Conservation (phyloP, 2,113 vertebrate genomes). For the Hiodon alosoides region DNA sequence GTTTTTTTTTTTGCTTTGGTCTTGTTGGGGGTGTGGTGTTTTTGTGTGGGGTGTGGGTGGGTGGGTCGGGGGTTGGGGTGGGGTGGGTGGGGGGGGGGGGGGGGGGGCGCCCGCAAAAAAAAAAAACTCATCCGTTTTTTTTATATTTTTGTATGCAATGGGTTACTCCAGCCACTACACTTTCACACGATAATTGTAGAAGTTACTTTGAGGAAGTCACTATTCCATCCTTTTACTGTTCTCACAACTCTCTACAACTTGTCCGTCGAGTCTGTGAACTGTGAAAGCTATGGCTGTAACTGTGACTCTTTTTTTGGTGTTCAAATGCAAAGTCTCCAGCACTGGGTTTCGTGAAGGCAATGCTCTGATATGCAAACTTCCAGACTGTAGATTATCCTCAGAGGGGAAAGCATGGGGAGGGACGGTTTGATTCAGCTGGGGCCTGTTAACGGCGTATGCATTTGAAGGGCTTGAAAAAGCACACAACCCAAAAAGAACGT, state of each 20-base stretch:
- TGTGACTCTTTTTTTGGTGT: background rate
- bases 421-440: no score
- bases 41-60: no score
- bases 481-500: background rate
- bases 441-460: no score
- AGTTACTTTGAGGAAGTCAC: slow-evolving; percentile 1
- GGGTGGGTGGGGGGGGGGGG: no score
- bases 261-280: background rate
- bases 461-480: no score
- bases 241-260: background rate
- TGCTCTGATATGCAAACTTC: background rate
- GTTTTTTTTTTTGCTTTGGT: no score
- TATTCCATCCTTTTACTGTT: background rate
- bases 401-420: background rate
- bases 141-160: no score
- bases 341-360: background rate
- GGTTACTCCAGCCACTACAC: background rate
- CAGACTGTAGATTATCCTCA: background rate
- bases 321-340: background rate
- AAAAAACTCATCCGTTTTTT: no score
- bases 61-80: no score
- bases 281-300: background rate
- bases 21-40: background rate
- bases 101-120: no score
- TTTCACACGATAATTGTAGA: slow-evolving; percentile 16